phyloP scores from a whole-genome alignment of 2,888 invertebrate species.

The Malthinus seriepunctatus region DNA sequence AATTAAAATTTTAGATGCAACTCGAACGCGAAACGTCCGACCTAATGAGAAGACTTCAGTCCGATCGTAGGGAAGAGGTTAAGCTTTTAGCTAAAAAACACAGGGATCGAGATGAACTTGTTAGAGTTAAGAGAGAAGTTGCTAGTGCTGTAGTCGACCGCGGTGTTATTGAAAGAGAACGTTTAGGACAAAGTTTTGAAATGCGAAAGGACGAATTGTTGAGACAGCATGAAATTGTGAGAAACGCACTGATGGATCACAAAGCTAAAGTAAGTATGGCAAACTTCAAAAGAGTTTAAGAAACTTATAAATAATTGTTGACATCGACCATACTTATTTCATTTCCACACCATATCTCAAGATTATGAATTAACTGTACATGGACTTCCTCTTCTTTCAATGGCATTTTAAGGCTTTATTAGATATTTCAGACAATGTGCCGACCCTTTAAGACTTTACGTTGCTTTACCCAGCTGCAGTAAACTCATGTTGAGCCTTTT shows the following conservation, averaged over 20 bases:
- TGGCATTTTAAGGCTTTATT: too few relatives aligned
- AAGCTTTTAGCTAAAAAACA: conserved; percentile 85
- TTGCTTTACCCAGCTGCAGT: too few relatives aligned
- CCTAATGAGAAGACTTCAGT: conserved; percentile 80
- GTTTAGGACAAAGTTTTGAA: conserved; percentile 76
- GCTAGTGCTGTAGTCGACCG: conserved; percentile 80
- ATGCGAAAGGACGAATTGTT: conserved; percentile 75
- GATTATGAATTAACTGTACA: too few relatives aligned
- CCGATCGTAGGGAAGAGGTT: conserved; percentile 83
- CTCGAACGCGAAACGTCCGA: conserved; percentile 73
- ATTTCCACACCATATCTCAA: too few relatives aligned
- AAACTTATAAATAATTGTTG: too few relatives aligned
- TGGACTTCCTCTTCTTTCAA: too few relatives aligned
- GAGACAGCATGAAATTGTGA: conserved; percentile 77
- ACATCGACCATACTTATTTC: too few relatives aligned
- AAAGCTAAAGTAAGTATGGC: conserved; percentile 64
- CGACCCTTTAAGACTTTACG: too few relatives aligned
- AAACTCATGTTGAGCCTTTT: too few relatives aligned
- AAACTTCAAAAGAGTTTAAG: too few relatives aligned
- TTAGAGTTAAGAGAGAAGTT: conserved; percentile 84
- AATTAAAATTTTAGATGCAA: conserved; percentile 52
- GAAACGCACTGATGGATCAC: conserved; percentile 69
- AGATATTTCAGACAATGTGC: too few relatives aligned
- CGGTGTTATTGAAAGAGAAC: conserved; percentile 86
- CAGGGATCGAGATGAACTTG: conserved; percentile 88